Percentiles rank a stretch among this genome's conserved stretches.
These are phyloP conservation scores for Thereuonema tuberculata DNA, from an alignment of 1,140 invertebrate species.

Conservation along the genomic window DNA sequence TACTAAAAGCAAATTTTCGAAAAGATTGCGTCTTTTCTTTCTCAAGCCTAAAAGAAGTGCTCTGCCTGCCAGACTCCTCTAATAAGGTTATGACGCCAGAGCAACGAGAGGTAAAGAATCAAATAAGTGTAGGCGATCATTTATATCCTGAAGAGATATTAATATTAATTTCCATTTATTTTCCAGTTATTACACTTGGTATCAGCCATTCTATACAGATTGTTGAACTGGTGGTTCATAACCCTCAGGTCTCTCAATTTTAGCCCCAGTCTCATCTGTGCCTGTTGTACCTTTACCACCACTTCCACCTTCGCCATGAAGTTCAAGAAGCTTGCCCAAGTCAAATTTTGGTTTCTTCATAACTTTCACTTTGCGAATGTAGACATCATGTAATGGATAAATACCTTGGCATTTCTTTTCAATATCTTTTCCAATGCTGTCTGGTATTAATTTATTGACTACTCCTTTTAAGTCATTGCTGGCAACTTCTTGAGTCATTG, in stretches of 20 bases:
- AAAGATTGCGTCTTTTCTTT: too few relatives aligned
- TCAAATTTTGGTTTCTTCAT: constrained; percentile 98
- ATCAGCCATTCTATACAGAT: constrained; percentile 60
- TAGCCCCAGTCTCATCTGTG: constrained; percentile 65
- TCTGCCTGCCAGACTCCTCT: too few relatives aligned
- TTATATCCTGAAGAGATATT: too few relatives aligned
- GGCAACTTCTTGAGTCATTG: constrained; percentile 79
- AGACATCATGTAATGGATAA: constrained; percentile 96
- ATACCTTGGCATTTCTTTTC: constrained; percentile 92
- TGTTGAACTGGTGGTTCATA: constrained; percentile 97
- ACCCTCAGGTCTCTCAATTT: constrained; percentile 82
- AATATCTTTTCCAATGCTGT: constrained; percentile 98
- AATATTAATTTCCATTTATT: too few relatives aligned
- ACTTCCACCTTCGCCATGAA: constrained; percentile 79
- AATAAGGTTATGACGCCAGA: too few relatives aligned
- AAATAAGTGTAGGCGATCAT: too few relatives aligned
- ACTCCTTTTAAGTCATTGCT: constrained; percentile 82
- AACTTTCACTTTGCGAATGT: constrained; percentile 97
- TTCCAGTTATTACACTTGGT: too few relatives aligned
- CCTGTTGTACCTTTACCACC: constrained; percentile 31
- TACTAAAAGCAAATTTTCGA: too few relatives aligned
- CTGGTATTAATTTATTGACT: constrained; percentile 88
- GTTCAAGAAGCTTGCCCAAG: constrained; percentile 83
- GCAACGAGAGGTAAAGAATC: too few relatives aligned
- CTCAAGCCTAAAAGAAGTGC: too few relatives aligned